A percentile compares a stretch with the other conserved stretches of the same genome.
Conservation (phyloP, 64 coral and sea anemone species). For the Acropora yongei region DNA sequence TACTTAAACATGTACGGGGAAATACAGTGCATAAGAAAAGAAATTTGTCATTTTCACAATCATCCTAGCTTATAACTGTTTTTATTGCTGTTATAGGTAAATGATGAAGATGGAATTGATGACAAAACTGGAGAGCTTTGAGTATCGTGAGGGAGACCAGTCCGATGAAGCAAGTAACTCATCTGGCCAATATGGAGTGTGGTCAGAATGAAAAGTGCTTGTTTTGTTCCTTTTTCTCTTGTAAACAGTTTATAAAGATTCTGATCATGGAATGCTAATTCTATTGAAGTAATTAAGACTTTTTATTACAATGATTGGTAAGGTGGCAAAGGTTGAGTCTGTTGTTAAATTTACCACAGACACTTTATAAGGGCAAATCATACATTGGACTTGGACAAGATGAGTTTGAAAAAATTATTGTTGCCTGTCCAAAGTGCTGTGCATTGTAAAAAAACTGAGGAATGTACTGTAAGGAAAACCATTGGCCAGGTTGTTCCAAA, state of each 20-base stretch:
- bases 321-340: background rate
- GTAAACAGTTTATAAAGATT: slow-evolving; percentile 58
- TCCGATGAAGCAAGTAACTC: background rate
- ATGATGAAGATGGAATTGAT: slow-evolving; percentile 18
- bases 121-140: background rate
- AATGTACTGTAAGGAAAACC: background rate
- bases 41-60: background rate
- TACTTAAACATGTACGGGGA: too few relatives aligned
- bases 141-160: slow-evolving; percentile 13
- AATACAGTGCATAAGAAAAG: too few relatives aligned
- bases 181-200: slow-evolving; percentile 8
- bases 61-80: background rate
- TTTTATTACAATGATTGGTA: slow-evolving; percentile 59
- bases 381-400: slow-evolving; percentile 45
- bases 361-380: slow-evolving; percentile 51
- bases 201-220: slow-evolving; percentile 53
- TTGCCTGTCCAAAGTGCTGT: slow-evolving; percentile 39
- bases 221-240: slow-evolving; percentile 62
- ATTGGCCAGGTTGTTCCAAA: background rate
- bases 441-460: background rate
- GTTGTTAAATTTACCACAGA: slow-evolving; percentile 49
- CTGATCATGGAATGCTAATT: slow-evolving; percentile 55
- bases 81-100: background rate
- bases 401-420: slow-evolving; percentile 58
- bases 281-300: slow-evolving; percentile 47